These are phyloP conservation scores for Lysandra coridon DNA, from an alignment of 2,888 invertebrate species.

Conservation along the genomic window DNA sequence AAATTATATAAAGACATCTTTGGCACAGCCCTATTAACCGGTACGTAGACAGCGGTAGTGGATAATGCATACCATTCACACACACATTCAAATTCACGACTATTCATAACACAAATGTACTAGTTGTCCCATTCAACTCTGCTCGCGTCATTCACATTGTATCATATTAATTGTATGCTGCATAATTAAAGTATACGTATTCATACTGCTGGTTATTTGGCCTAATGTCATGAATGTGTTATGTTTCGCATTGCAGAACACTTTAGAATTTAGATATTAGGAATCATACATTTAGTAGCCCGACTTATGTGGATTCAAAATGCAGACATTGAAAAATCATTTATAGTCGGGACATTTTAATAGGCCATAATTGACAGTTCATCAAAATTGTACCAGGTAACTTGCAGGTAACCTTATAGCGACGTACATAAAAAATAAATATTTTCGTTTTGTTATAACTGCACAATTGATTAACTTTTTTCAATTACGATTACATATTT, in stretches of 20 bases:
- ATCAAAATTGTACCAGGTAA: too few species aligned
- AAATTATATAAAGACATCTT: background rate
- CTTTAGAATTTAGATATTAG: background rate
- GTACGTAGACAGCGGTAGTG: slow-evolving; percentile 39
- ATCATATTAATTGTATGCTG: slow-evolving; percentile 10
- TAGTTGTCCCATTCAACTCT: slow-evolving; percentile 9
- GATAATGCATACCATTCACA: slow-evolving; percentile 42
- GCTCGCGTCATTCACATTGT: slow-evolving; percentile 10
- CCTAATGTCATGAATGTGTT: slow-evolving; percentile 1
- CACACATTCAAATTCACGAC: slow-evolving; percentile 33
- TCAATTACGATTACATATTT: too few species aligned
- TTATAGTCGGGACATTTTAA: too few species aligned
- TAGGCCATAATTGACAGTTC: too few species aligned
- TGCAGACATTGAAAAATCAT: background rate
- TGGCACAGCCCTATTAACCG: slow-evolving; percentile 37
- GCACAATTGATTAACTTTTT: too few species aligned
- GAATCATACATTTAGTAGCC: background rate
- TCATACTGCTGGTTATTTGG: background rate
- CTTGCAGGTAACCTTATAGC: too few species aligned
- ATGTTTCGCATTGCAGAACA: slow-evolving; percentile 11
- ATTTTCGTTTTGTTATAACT: too few species aligned
- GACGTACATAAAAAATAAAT: too few species aligned
- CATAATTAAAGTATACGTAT: slow-evolving; percentile 2
- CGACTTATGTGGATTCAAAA: background rate
- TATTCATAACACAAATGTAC: slow-evolving; percentile 22